Evolutionary conservation across 2,888 invertebrate genomes (phyloP).

Genomic region (Conistra vaccinii): DNA sequence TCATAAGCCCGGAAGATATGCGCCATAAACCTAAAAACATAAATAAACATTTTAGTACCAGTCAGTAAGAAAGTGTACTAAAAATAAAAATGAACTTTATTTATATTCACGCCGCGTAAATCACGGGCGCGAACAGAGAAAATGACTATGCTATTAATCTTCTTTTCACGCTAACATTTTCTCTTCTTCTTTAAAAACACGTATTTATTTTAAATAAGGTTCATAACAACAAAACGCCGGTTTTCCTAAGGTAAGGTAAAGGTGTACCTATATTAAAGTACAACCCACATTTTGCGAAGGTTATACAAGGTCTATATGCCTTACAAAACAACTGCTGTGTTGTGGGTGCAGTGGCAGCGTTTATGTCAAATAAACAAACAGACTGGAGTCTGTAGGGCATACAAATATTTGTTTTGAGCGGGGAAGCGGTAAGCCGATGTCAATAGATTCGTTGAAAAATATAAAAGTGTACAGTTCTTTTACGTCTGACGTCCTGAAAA

Average conservation of each 20-base stretch:
- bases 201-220: slow-evolving; percentile 31
- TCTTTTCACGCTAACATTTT: slow-evolving; percentile 34
- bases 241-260: not conserved
- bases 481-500: not conserved
- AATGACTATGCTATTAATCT: slow-evolving; percentile 59
- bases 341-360: not conserved
- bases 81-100: slow-evolving; percentile 61
- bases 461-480: not conserved
- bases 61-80: slow-evolving; percentile 54
- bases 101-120: slow-evolving; percentile 62
- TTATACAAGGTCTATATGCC: too few species aligned
- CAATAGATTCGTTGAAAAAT: slow-evolving; percentile 5
- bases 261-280: not conserved
- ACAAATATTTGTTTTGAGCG: slow-evolving; percentile 23
- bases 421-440: not conserved
- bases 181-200: slow-evolving; percentile 18
- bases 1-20: slow-evolving; percentile 56
- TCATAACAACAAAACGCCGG: not conserved
- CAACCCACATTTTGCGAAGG: too few species aligned
- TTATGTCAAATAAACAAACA: slow-evolving; percentile 10
- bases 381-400: not conserved
- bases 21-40: slow-evolving; percentile 54
- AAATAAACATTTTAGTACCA: slow-evolving; percentile 60
- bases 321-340: too few species aligned
- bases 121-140: slow-evolving; percentile 60